phyloP scores from a whole-genome alignment of 2,888 invertebrate genomes.

The Ferrisia virgata region DNA sequence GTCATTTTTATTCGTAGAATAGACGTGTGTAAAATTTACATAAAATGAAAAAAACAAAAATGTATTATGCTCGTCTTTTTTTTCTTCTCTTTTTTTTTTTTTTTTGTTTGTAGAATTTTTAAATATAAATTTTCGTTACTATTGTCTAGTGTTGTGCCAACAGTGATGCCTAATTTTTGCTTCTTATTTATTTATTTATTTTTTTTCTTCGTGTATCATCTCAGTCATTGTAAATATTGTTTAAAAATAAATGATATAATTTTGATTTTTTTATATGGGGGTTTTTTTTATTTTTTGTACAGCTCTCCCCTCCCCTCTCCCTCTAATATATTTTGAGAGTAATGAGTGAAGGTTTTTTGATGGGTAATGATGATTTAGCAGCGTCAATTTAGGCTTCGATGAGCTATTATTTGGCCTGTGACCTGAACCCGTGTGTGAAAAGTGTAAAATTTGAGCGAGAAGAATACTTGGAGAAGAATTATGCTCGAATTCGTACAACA shows the following conservation, averaged over 20 bases:
- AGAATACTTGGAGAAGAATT: neutral
- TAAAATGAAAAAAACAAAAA: neutral
- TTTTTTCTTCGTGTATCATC: conserved; percentile 29
- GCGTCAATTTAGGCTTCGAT: too few relatives aligned
- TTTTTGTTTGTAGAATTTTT: neutral
- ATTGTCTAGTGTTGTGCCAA: conserved; percentile 43
- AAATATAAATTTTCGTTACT: conserved; percentile 35
- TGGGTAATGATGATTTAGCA: neutral
- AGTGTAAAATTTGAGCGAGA: too few relatives aligned
- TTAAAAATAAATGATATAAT: conserved; percentile 40
- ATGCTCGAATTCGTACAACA: neutral
- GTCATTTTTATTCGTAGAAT: conserved; percentile 8
- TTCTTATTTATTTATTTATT: conserved; percentile 33
- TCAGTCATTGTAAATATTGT: conserved; percentile 43
- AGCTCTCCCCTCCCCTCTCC: too few relatives aligned
- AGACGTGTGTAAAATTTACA: conserved; percentile 28
- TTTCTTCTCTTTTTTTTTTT: neutral
- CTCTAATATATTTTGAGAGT: too few relatives aligned
- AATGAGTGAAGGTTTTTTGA: neutral
- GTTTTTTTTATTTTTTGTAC: neutral
- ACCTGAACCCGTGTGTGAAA: neutral
- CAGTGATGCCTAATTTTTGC: conserved; percentile 14
- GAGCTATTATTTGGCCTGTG: neutral
- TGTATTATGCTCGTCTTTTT: neutral
- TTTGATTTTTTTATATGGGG: conserved; percentile 33